These are phyloP conservation scores for Bombus turneri DNA, from an alignment of 1,140 invertebrate genomes.

Conservation along the genomic window DNA sequence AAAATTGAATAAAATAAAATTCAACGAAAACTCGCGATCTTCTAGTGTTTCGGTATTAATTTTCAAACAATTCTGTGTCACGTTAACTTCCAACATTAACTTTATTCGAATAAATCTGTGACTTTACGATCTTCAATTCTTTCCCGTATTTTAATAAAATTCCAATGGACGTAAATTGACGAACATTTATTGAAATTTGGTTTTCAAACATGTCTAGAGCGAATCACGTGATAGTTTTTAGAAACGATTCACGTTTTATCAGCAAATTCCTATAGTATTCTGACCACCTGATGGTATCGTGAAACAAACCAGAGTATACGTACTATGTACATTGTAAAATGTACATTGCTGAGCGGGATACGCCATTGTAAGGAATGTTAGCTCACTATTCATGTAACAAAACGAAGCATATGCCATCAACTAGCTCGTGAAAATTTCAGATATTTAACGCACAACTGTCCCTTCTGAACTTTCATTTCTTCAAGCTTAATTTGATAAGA, in stretches of 20 bases:
- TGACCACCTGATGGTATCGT: background rate
- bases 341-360: background rate
- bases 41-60: no score
- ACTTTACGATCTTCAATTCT: background rate
- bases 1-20: background rate
- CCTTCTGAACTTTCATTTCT: no score
- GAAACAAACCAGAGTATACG: background rate
- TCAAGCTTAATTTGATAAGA: background rate
- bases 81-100: background rate
- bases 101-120: background rate
- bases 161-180: background rate
- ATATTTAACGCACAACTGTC: background rate
- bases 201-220: background rate
- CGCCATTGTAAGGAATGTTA: background rate
- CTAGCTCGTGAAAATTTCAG: background rate
- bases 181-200: background rate
- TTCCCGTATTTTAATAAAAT: background rate
- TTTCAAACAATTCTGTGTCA: background rate
- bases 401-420: slow-evolving; percentile 4
- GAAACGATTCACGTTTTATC: slow-evolving; percentile 7
- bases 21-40: background rate
- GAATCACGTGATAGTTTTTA: background rate
- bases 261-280: background rate
- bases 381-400: slow-evolving; percentile 1
- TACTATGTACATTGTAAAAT: slow-evolving; percentile 10